Percentiles rank a stretch among this genome's conserved stretches.
Evolutionary conservation across 2,797 vertebrate species (phyloP).

Genomic region (Mus spretus): DNA sequence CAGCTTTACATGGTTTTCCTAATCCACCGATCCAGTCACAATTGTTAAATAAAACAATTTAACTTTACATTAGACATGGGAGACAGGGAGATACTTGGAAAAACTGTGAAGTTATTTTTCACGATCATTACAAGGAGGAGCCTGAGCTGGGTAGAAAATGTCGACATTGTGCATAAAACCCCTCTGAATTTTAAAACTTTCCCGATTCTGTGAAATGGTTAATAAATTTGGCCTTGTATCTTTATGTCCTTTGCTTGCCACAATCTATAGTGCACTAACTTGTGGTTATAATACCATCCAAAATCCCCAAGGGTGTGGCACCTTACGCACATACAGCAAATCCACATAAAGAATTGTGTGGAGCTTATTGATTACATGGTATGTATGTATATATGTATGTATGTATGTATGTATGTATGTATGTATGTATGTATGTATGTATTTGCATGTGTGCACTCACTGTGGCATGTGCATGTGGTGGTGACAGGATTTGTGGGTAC

Average conservation of each 20-base stretch:
- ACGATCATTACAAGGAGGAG: constrained; percentile 37
- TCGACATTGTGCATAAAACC: neutral
- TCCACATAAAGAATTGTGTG: neutral
- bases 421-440: neutral
- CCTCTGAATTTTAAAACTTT: constrained; percentile 20
- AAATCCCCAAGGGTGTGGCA: neutral
- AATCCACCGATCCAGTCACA: constrained; percentile 44
- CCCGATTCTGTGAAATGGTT: neutral
- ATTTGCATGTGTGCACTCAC: neutral
- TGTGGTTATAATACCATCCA: neutral
- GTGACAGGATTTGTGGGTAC: neutral
- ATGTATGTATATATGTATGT: neutral
- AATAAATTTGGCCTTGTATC: constrained; percentile 22
- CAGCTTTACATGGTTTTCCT: constrained; percentile 15
- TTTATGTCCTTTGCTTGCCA: neutral
- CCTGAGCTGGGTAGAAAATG: neutral
- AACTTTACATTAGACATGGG: constrained; percentile 49
- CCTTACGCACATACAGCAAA: neutral
- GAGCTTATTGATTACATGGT: neutral
- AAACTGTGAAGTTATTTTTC: constrained; percentile 42
- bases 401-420: neutral
- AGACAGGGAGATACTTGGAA: neutral
- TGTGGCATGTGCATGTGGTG: neutral
- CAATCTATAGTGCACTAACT: neutral
- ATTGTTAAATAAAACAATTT: constrained; percentile 67